Evolutionary conservation across 2,797 vertebrate species (phyloP).

Genomic region (Perodicticus potto): DNA sequence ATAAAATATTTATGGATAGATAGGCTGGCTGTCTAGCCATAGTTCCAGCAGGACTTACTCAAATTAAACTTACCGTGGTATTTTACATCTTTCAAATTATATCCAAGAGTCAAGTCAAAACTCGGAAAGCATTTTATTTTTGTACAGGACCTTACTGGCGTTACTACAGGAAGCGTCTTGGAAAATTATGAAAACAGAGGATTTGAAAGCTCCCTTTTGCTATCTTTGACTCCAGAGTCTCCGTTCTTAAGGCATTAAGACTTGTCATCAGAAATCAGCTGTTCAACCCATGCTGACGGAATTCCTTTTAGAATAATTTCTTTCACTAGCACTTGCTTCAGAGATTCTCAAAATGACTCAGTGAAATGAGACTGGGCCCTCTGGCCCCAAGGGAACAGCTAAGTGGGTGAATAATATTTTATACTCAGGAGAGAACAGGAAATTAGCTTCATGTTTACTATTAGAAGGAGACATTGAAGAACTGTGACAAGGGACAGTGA

Average conservation of each 20-base stretch:
- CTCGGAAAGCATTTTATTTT: slow-evolving; percentile 47
- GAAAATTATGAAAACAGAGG: slow-evolving; percentile 29
- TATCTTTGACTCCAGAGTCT: slow-evolving; percentile 65
- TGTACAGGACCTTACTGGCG: slow-evolving; percentile 20
- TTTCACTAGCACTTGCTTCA: slow-evolving; percentile 58
- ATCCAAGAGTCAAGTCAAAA: not conserved
- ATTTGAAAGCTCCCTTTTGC: slow-evolving; percentile 16
- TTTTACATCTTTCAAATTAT: slow-evolving; percentile 42
- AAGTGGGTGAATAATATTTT: slow-evolving; percentile 75
- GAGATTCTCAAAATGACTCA: slow-evolving; percentile 80
- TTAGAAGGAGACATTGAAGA: slow-evolving; percentile 54
- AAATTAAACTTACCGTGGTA: slow-evolving; percentile 34
- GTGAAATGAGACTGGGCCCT: slow-evolving; percentile 61
- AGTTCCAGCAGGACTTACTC: not conserved
- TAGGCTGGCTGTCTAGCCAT: not conserved
- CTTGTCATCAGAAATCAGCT: slow-evolving; percentile 71
- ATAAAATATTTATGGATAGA: not conserved
- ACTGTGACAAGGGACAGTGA: slow-evolving; percentile 38
- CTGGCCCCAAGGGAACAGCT: slow-evolving; percentile 50
- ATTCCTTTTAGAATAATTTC: slow-evolving; percentile 75
- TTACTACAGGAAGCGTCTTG: slow-evolving; percentile 51
- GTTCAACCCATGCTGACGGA: slow-evolving; percentile 73
- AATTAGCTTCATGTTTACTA: slow-evolving; percentile 71
- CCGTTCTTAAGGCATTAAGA: slow-evolving; percentile 53
- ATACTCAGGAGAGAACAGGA: slow-evolving; percentile 62